Evolutionary conservation across 1,140 invertebrate genomes (phyloP).

Genomic region (Macrosteles quadrilineatus): DNA sequence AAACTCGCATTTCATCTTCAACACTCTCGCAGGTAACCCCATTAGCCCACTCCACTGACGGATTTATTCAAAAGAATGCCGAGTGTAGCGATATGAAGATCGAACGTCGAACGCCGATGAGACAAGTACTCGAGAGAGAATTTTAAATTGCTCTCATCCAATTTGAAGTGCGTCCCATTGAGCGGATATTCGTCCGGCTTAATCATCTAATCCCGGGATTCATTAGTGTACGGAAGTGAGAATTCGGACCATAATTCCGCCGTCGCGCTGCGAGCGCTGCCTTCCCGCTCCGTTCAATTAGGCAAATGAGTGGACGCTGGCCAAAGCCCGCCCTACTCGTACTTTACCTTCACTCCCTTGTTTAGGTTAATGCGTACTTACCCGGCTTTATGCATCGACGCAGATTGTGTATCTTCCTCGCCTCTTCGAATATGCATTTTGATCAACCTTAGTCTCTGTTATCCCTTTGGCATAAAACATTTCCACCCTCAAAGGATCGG

Average conservation of each 20-base stretch:
- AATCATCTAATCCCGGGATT: constrained; percentile 23
- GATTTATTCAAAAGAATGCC: no score
- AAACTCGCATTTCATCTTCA: no score
- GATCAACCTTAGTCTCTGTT: constrained; percentile 16
- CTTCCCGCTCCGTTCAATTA: constrained; percentile 17
- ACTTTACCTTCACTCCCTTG: not conserved
- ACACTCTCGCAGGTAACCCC: no score
- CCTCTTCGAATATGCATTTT: constrained; percentile 23
- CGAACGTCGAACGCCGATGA: no score
- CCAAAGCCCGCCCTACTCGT: not conserved
- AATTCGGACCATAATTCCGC: constrained; percentile 10
- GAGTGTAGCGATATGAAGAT: no score
- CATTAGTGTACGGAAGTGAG: constrained; percentile 13
- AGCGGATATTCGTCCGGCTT: constrained; percentile 19
- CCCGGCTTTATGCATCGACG: constrained; percentile 12
- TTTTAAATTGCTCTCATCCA: constrained; percentile 25
- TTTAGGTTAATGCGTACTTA: constrained; percentile 7
- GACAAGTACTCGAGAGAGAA: not conserved
- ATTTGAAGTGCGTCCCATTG: constrained; percentile 20
- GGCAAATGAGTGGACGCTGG: constrained; percentile 3
- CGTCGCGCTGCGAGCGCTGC: not conserved
- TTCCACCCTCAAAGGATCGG: constrained; percentile 12
- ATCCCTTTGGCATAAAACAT: constrained; percentile 10
- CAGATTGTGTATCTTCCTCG: constrained; percentile 21
- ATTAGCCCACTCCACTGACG: no score